These are phyloP conservation scores for Diarsia brunnea DNA, from an alignment of 2,888 invertebrate genomes.

Conservation along the genomic window DNA sequence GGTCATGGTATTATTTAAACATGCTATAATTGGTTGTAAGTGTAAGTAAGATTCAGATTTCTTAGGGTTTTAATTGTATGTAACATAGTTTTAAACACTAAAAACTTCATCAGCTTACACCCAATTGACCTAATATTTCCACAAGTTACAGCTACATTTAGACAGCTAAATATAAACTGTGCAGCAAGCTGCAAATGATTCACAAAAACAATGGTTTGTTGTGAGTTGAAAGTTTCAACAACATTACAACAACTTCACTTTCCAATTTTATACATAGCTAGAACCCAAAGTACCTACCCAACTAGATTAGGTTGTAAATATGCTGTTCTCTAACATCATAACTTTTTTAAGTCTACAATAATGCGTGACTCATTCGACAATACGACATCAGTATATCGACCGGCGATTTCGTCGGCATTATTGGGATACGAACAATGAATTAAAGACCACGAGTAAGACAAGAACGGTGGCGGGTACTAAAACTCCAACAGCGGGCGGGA, in stretches of 20 bases:
- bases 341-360: conserved; percentile 50
- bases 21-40: background rate
- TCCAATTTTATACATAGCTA: conserved; percentile 47
- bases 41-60: background rate
- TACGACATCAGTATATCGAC: conserved; percentile 62
- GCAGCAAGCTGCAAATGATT: conserved; percentile 30
- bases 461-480: conserved; percentile 38
- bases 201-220: conserved; percentile 37
- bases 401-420: conserved; percentile 54
- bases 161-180: conserved; percentile 35
- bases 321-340: conserved; percentile 43
- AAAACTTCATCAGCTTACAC: conserved; percentile 9
- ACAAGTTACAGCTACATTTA: conserved; percentile 22
- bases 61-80: background rate
- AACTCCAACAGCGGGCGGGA: conserved; percentile 52
- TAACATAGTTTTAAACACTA: conserved; percentile 5
- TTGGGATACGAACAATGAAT: conserved; percentile 64
- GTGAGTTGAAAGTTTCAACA: conserved; percentile 33
- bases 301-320: conserved; percentile 45
- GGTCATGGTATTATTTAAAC: conserved; percentile 26
- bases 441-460: conserved; percentile 53
- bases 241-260: conserved; percentile 42
- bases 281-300: conserved; percentile 38
- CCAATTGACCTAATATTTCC: conserved; percentile 34
- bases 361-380: conserved; percentile 61